These are phyloP conservation scores for Gouania willdenowi DNA, from an alignment of 2,797 vertebrate species.

Conservation along the genomic window DNA sequence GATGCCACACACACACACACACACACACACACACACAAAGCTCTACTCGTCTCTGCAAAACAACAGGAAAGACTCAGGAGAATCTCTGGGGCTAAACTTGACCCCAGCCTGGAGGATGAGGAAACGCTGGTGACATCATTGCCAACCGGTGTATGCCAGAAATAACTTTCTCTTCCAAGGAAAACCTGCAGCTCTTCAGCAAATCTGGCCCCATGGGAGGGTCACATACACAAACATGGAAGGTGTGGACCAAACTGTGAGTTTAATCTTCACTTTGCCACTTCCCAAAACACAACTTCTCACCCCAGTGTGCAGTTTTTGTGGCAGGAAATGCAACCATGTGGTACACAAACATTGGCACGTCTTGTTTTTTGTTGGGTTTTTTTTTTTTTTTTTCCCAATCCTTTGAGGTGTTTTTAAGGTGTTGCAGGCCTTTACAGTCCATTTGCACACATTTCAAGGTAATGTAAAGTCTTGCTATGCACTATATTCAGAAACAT, in stretches of 20 bases:
- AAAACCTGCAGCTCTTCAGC: conserved; percentile 35
- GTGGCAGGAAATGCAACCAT: conserved; percentile 22
- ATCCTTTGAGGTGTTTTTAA: too few relatives aligned
- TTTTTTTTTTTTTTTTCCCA: not conserved
- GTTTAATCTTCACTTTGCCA: conserved; percentile 28
- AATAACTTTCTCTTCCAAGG: conserved; percentile 52
- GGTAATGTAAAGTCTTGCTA: conserved; percentile 1
- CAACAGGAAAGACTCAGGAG: conserved; percentile 68
- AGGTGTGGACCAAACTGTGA: conserved; percentile 5
- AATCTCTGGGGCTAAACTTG: conserved; percentile 62
- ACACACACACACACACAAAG: not conserved
- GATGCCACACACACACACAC: conserved; percentile 5
- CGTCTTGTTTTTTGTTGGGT: not conserved
- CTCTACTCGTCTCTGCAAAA: conserved; percentile 50
- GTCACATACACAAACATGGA: conserved; percentile 30
- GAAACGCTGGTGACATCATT: conserved; percentile 69
- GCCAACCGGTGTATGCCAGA: conserved; percentile 31
- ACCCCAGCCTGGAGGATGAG: conserved; percentile 56
- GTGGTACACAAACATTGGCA: conserved; percentile 18
- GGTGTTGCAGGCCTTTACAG: not conserved
- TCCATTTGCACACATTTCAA: conserved; percentile 10
- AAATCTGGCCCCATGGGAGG: conserved; percentile 26
- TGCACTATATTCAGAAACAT: too few relatives aligned
- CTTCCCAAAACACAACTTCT: conserved; percentile 31
- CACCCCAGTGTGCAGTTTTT: conserved; percentile 1